Evolutionary conservation across 37 sponge, comb jelly and placozoan genomes (phyloP).

Genomic region (Bolinopsis microptera): DNA sequence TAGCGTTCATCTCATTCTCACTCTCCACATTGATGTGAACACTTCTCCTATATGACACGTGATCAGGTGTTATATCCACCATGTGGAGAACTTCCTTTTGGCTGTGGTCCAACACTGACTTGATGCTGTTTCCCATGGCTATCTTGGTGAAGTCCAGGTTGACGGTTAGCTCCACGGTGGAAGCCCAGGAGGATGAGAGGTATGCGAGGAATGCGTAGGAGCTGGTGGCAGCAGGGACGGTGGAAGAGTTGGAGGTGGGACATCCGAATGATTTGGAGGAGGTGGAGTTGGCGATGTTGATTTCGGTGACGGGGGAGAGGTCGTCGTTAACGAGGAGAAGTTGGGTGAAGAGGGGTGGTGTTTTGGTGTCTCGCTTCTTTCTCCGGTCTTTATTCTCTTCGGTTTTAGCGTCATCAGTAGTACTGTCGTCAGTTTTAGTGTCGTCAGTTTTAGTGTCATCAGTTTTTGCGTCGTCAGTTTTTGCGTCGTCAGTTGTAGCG

Average conservation of each 20-base stretch:
- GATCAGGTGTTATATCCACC: background rate
- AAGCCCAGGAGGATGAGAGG: background rate
- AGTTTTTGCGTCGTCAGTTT: too few relatives aligned
- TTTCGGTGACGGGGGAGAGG: background rate
- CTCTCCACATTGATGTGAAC: background rate
- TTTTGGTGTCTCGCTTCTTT: background rate
- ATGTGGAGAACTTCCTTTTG: constrained; percentile 22
- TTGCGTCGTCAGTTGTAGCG: too few relatives aligned
- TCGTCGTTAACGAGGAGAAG: background rate
- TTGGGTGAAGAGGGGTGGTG: background rate
- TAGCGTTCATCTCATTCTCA: background rate
- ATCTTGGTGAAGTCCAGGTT: constrained; percentile 41
- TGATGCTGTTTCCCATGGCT: constrained; percentile 6
- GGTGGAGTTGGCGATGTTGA: background rate
- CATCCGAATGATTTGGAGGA: constrained; percentile 8
- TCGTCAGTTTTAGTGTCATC: too few relatives aligned
- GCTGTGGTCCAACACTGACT: background rate
- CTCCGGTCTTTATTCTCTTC: background rate
- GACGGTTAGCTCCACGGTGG: background rate
- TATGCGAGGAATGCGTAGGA: background rate
- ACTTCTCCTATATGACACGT: constrained; percentile 32
- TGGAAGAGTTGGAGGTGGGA: constrained; percentile 14
- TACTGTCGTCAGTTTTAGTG: too few relatives aligned
- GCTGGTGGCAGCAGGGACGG: constrained; percentile 11
- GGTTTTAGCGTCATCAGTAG: too few relatives aligned